These are phyloP conservation scores for Cosmia trapezina DNA, from an alignment of 2,888 invertebrate species.

Conservation along the genomic window DNA sequence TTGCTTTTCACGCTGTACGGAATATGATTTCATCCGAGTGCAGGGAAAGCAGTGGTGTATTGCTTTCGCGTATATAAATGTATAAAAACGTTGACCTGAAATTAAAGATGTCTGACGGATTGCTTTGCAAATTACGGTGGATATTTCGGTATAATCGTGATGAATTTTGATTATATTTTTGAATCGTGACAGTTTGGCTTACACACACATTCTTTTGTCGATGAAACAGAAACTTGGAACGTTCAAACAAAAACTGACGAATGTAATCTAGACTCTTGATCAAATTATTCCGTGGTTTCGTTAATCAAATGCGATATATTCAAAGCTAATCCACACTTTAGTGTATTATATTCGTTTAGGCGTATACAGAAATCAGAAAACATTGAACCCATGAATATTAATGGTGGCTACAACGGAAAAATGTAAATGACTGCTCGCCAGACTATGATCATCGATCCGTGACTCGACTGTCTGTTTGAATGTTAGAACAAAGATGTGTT, in stretches of 20 bases:
- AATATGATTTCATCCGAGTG: slow-evolving; percentile 81
- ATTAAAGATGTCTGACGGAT: slow-evolving; percentile 52
- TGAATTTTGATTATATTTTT: slow-evolving; percentile 33
- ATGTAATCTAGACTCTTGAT: slow-evolving; percentile 34
- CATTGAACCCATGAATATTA: slow-evolving; percentile 71
- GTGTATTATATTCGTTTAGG: slow-evolving; percentile 33
- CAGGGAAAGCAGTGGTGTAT: slow-evolving; percentile 79
- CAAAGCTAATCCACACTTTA: slow-evolving; percentile 25
- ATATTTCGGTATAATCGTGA: slow-evolving; percentile 27
- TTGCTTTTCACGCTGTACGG: slow-evolving; percentile 78
- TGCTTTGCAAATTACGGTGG: slow-evolving; percentile 23
- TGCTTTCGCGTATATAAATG: slow-evolving; percentile 70
- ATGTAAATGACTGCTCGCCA: slow-evolving; percentile 69
- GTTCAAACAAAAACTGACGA: slow-evolving; percentile 24
- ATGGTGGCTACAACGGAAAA: slow-evolving; percentile 69
- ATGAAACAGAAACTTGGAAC: slow-evolving; percentile 15
- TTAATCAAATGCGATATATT: slow-evolving; percentile 39
- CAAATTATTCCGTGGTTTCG: slow-evolving; percentile 37
- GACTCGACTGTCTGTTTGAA: slow-evolving; percentile 30
- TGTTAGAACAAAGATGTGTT: slow-evolving; percentile 50
- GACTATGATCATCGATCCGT: slow-evolving; percentile 70
- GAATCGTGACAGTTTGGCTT: slow-evolving; percentile 25
- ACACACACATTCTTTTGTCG: slow-evolving; percentile 26
- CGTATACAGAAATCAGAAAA: slow-evolving; percentile 67
- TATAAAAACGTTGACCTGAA: slow-evolving; percentile 55